These are phyloP conservation scores for Megamerina dolium DNA, from an alignment of 2,888 invertebrate genomes.

Conservation along the genomic window DNA sequence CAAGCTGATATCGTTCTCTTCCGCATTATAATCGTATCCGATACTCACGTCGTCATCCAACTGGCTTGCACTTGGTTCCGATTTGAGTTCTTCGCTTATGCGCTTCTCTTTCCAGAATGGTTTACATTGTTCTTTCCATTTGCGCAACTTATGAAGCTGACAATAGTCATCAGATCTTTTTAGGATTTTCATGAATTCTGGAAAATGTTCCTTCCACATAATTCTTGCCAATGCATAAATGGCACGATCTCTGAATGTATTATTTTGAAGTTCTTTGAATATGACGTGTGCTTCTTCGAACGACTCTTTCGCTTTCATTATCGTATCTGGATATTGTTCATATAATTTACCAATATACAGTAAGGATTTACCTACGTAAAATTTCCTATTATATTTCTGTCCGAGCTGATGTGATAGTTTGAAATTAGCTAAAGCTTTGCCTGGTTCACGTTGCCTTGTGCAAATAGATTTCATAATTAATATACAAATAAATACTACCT, in stretches of 20 bases:
- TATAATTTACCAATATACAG: background rate
- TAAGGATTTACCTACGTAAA: background rate
- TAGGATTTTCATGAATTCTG: background rate
- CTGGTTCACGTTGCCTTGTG: background rate
- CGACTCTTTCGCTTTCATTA: background rate
- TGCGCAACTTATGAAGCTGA: background rate
- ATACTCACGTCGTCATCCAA: background rate
- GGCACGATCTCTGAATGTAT: background rate
- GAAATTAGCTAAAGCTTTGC: background rate
- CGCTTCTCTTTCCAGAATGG: background rate
- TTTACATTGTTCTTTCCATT: background rate
- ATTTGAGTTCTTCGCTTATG: background rate
- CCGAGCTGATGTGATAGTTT: background rate
- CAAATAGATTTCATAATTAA: too few species aligned
- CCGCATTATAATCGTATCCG: background rate
- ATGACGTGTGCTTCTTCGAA: background rate
- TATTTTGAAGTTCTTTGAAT: background rate
- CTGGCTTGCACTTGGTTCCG: background rate
- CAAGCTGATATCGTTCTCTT: background rate
- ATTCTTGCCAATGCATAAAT: background rate
- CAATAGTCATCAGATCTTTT: background rate
- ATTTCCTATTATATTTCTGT: background rate
- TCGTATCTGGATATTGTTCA: background rate
- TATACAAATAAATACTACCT: background rate
- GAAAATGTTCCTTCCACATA: background rate